Percentiles rank a stretch among this genome's conserved stretches.
Conservation (phyloP, 2,888 invertebrate species). For the Smittia sp. region DNA sequence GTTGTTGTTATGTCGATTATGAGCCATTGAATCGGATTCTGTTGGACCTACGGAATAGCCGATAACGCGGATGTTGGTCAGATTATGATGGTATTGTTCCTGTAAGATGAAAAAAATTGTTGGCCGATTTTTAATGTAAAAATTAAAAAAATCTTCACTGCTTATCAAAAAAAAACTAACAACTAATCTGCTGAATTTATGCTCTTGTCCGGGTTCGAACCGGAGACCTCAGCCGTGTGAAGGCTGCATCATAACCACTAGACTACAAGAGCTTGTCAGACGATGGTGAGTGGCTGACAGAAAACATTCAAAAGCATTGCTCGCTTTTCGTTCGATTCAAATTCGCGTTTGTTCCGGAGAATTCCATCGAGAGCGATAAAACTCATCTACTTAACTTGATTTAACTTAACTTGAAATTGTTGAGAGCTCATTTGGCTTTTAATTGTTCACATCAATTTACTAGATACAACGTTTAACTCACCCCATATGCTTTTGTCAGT, state of each 20-base stretch:
- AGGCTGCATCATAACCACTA: background rate
- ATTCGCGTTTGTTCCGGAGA: slow-evolving; percentile 2
- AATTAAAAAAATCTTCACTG: background rate
- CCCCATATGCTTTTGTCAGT: slow-evolving; percentile 70
- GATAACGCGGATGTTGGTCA: slow-evolving; percentile 69
- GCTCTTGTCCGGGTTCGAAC: slow-evolving; percentile 16
- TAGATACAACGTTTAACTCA: no score
- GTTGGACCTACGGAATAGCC: slow-evolving; percentile 70
- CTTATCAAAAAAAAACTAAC: background rate
- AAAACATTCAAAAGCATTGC: background rate
- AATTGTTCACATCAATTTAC: no score
- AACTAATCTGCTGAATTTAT: background rate
- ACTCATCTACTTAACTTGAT: background rate
- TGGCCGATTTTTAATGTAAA: background rate
- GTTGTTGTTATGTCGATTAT: slow-evolving; percentile 55
- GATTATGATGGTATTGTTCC: slow-evolving; percentile 70
- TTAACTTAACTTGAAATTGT: no score
- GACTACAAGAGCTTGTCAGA: background rate
- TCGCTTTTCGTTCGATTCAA: background rate
- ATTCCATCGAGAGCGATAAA: background rate
- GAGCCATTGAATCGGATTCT: slow-evolving; percentile 65
- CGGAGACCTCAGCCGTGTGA: slow-evolving; percentile 13
- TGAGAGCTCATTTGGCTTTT: no score
- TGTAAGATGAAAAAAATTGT: slow-evolving; percentile 46
- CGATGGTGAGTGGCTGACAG: background rate